Percentiles rank a stretch among this genome's conserved stretches.
These are phyloP conservation scores for Myotis davidii DNA, from an alignment of 2,113 vertebrate species.

Conservation along the genomic window DNA sequence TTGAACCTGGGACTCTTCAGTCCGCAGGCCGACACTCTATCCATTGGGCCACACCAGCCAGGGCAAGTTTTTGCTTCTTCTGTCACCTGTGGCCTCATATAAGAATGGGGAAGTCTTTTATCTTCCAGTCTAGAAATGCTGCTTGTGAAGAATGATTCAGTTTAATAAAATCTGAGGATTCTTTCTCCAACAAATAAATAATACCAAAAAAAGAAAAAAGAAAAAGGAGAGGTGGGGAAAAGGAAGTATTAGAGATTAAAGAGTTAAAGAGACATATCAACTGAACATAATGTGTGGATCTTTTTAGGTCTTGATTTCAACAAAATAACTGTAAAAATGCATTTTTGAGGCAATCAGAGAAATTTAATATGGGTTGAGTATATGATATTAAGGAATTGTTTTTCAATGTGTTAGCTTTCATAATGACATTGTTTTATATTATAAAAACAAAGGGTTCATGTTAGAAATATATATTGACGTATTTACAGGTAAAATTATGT, in stretches of 20 bases:
- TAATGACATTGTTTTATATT: background rate
- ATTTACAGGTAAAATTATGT: background rate
- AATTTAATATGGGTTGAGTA: background rate
- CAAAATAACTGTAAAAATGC: background rate
- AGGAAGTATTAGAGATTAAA: background rate
- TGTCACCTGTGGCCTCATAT: background rate
- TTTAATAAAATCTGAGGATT: slow-evolving; percentile 36
- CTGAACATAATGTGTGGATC: background rate
- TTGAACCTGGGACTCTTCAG: no score
- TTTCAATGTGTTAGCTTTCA: background rate
- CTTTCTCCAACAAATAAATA: background rate
- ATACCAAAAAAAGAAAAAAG: background rate
- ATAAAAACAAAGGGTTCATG: background rate
- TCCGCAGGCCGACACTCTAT: no score
- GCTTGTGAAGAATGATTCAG: background rate
- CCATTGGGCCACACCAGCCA: no score
- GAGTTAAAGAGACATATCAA: background rate
- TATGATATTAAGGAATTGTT: slow-evolving; percentile 3
- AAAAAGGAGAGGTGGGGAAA: background rate
- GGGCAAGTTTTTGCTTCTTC: background rate
- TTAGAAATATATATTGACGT: background rate
- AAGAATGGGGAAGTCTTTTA: background rate
- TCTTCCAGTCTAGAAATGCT: background rate
- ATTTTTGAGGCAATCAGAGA: background rate
- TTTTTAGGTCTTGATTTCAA: slow-evolving; percentile 14